phyloP scores from a whole-genome alignment of 1,140 invertebrate species.

The Penaeus chinensis region DNA sequence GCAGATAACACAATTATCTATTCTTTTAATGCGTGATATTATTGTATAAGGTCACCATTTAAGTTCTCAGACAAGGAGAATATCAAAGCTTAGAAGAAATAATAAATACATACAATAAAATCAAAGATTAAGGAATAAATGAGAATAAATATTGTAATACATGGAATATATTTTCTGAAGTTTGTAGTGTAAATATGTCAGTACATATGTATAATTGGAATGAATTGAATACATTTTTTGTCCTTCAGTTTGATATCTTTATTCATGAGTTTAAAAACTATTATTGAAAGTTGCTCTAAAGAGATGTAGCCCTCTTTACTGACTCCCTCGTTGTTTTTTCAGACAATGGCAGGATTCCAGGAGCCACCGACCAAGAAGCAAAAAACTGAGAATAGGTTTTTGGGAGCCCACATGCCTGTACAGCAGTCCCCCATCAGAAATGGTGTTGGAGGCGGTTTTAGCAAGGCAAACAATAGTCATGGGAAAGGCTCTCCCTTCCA shows the following conservation, averaged over 20 bases:
- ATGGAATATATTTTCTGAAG: no score
- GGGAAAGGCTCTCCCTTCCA: not conserved
- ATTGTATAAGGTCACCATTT: no score
- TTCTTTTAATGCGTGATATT: no score
- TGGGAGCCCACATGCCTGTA: slow-evolving; percentile 1
- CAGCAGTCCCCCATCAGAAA: not conserved
- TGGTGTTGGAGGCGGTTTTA: not conserved
- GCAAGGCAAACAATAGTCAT: not conserved
- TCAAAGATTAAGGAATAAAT: no score
- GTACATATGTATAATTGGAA: not conserved
- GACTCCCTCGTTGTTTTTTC: not conserved
- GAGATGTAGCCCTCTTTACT: not conserved
- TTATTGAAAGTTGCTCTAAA: not conserved
- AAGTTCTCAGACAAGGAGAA: no score
- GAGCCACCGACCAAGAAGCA: slow-evolving; percentile 40
- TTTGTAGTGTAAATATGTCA: not conserved
- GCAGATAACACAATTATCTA: no score
- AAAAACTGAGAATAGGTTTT: slow-evolving; percentile 3
- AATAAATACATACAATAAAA: no score
- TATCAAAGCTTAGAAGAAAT: no score
- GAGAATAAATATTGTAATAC: no score
- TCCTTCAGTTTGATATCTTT: no score
- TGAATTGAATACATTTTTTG: no score
- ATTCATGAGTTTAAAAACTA: not conserved
- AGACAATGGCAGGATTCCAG: slow-evolving; percentile 47